Evolutionary conservation across 2,113 vertebrate species (phyloP).

Genomic region (Calyptommatus sinebrachiatus): DNA sequence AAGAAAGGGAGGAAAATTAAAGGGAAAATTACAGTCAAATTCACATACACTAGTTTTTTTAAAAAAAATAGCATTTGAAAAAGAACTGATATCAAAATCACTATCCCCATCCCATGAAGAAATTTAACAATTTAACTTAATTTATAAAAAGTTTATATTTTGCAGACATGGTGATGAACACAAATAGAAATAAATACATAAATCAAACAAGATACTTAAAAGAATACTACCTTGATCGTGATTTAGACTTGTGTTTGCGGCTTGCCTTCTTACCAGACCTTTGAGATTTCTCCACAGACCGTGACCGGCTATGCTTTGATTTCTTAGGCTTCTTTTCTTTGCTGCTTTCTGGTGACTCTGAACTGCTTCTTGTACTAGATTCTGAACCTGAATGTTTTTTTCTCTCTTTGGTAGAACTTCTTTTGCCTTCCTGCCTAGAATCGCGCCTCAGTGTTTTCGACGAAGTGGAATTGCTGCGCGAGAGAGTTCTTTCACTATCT

Average conservation of each 20-base stretch:
- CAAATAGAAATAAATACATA: slow-evolving; percentile 50
- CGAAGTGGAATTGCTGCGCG: slow-evolving; percentile 77
- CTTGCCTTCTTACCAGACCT: slow-evolving; percentile 99
- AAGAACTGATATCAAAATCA: slow-evolving; percentile 57
- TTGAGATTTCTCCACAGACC: slow-evolving; percentile 97
- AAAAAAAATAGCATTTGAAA: slow-evolving; percentile 64
- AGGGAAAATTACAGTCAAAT: slow-evolving; percentile 63
- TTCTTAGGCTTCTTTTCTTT: slow-evolving; percentile 98
- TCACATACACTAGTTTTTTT: slow-evolving; percentile 69
- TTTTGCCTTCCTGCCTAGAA: slow-evolving; percentile 85
- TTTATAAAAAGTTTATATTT: slow-evolving; percentile 65
- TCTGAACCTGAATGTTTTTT: slow-evolving; percentile 90
- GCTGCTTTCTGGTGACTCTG: slow-evolving; percentile 89
- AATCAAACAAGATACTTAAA: slow-evolving; percentile 84
- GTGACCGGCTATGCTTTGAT: slow-evolving; percentile 96
- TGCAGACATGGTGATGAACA: slow-evolving; percentile 75
- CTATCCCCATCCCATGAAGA: slow-evolving; percentile 58
- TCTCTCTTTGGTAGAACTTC: slow-evolving; percentile 85
- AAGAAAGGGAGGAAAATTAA: slow-evolving; percentile 63
- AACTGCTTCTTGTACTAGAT: slow-evolving; percentile 90
- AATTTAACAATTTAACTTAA: slow-evolving; percentile 68
- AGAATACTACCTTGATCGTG: slow-evolving; percentile 99
- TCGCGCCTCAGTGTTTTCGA: slow-evolving; percentile 86
- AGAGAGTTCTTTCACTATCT: slow-evolving; percentile 84
- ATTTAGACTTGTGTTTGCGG: slow-evolving; percentile 99